A percentile compares a stretch with the other conserved stretches of the same genome.
These are phyloP conservation scores for Melanotaenia boesemani DNA, from an alignment of 2,797 vertebrate species.

Conservation along the genomic window DNA sequence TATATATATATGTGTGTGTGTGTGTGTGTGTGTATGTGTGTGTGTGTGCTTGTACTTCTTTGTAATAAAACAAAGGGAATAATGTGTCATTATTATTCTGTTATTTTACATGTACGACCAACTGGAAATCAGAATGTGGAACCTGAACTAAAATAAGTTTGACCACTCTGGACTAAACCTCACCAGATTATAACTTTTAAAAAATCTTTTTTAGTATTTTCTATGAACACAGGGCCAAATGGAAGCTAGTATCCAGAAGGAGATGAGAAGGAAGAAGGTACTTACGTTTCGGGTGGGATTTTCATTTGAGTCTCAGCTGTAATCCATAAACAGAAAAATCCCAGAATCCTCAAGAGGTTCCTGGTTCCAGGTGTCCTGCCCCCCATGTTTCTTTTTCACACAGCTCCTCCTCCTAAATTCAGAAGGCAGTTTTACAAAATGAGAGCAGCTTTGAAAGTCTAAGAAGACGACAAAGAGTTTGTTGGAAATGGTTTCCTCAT, in stretches of 20 bases:
- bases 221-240: background rate
- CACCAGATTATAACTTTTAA: too few relatives aligned
- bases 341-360: constrained; percentile 74
- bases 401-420: background rate
- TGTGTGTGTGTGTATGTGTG: too few relatives aligned
- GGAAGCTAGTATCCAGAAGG: background rate
- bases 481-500: constrained; percentile 64
- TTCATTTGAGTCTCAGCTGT: constrained; percentile 83
- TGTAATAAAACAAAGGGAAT: too few relatives aligned
- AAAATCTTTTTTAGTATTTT: too few relatives aligned
- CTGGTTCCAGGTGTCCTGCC: constrained; percentile 15
- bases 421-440: constrained; percentile 8
- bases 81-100: too few relatives aligned
- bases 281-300: constrained; percentile 94
- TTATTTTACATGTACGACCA: too few relatives aligned
- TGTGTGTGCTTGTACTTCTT: too few relatives aligned
- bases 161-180: too few relatives aligned
- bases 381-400: constrained; percentile 46
- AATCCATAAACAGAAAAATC: constrained; percentile 75
- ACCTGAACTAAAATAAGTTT: too few relatives aligned
- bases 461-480: constrained; percentile 32
- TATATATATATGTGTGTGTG: too few relatives aligned
- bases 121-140: too few relatives aligned
- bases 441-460: constrained; percentile 24
- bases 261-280: constrained; percentile 17